phyloP scores from a whole-genome alignment of 2,888 invertebrate species.

The Harmothoe impar region DNA sequence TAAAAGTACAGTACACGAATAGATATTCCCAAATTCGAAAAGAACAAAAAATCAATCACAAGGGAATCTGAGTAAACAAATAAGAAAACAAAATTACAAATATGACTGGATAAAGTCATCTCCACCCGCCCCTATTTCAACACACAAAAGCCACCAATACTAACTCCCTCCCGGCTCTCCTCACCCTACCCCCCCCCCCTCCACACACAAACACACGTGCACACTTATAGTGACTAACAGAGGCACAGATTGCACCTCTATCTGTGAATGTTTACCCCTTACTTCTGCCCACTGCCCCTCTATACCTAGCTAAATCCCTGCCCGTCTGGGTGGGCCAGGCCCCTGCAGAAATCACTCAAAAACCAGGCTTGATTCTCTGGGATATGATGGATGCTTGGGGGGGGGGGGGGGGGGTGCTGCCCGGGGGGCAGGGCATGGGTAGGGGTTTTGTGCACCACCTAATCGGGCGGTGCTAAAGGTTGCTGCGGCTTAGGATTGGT shows the following conservation, averaged over 20 bases:
- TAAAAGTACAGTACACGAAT: too few relatives aligned
- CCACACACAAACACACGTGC: too few relatives aligned
- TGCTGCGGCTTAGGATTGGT: neutral
- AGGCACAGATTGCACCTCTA: neutral
- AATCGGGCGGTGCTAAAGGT: neutral
- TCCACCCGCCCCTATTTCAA: too few relatives aligned
- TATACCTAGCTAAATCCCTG: neutral
- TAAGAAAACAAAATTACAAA: too few relatives aligned
- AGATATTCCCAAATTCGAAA: too few relatives aligned
- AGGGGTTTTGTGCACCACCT: neutral
- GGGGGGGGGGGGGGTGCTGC: neutral
- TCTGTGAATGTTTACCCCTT: neutral
- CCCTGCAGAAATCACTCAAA: too few relatives aligned
- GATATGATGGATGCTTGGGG: neutral
- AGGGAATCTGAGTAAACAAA: too few relatives aligned
- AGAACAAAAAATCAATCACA: too few relatives aligned
- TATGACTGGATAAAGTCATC: too few relatives aligned
- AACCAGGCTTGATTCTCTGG: too few relatives aligned
- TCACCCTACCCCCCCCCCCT: too few relatives aligned
- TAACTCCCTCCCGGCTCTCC: too few relatives aligned
- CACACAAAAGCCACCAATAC: neutral
- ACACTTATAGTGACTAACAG: neutral
- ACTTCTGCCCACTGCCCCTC: conserved; percentile 15
- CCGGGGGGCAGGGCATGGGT: neutral
- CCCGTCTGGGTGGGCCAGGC: neutral